phyloP scores from a whole-genome alignment of 2,113 vertebrate species.

The Heloderma charlesbogerti region DNA sequence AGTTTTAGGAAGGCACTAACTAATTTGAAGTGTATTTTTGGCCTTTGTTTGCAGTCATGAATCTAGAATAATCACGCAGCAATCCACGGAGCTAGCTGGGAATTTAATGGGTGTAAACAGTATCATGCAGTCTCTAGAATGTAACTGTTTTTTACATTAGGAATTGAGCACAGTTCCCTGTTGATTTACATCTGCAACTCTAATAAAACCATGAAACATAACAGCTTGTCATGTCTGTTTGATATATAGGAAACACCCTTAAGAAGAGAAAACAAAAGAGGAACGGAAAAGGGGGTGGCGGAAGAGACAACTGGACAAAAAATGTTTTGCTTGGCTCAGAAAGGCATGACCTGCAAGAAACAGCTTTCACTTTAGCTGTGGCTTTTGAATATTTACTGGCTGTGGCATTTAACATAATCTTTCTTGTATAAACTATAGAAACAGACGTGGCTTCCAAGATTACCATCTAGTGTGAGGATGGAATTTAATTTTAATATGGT shows the following conservation, averaged over 20 bases:
- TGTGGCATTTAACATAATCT: conserved; percentile 73
- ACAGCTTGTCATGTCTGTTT: conserved; percentile 72
- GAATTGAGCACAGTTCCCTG: conserved; percentile 66
- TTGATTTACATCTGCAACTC: conserved; percentile 73
- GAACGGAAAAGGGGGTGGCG: conserved; percentile 44
- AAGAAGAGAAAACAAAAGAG: conserved; percentile 72
- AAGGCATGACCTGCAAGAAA: conserved; percentile 67
- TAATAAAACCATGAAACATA: conserved; percentile 71
- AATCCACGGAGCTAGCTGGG: conserved; percentile 27
- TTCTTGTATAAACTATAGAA: conserved; percentile 70
- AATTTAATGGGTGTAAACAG: conserved; percentile 55
- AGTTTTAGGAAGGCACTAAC: conserved; percentile 59
- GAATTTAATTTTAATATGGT: conserved; percentile 72
- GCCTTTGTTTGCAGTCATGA: conserved; percentile 67
- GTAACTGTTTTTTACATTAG: conserved; percentile 62
- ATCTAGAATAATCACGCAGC: conserved; percentile 62
- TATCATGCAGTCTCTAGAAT: conserved; percentile 43
- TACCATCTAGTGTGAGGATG: conserved; percentile 70
- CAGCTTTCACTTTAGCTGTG: conserved; percentile 66
- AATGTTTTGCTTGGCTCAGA: conserved; percentile 70
- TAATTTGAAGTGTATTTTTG: conserved; percentile 66
- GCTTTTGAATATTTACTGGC: conserved; percentile 73
- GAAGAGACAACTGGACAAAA: conserved; percentile 7
- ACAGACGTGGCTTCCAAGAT: conserved; percentile 65
- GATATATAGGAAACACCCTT: conserved; percentile 69